Conservation (phyloP, 2,888 invertebrate species). For the Agrochola circellaris region DNA sequence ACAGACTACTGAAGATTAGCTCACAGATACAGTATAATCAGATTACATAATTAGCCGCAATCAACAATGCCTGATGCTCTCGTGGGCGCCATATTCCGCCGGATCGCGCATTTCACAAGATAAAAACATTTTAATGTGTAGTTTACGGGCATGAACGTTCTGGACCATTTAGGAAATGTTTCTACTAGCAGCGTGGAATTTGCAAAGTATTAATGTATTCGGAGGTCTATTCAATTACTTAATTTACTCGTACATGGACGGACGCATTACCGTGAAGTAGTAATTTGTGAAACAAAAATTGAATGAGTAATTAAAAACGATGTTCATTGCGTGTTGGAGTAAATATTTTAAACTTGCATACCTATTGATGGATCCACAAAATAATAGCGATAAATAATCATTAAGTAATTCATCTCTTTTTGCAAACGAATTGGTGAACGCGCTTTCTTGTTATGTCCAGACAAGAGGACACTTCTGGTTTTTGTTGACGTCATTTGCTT, state of each 20-base stretch:
- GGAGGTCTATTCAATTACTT: constrained; percentile 24
- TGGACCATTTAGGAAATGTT: constrained; percentile 58
- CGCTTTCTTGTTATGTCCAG: neutral
- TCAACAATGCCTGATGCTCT: constrained; percentile 62
- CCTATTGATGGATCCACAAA: neutral
- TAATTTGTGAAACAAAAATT: constrained; percentile 10
- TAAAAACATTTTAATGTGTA: constrained; percentile 59
- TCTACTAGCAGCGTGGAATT: constrained; percentile 25
- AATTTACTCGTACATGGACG: constrained; percentile 1
- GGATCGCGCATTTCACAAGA: constrained; percentile 57
- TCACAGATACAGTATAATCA: constrained; percentile 68
- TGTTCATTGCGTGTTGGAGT: constrained; percentile 2
- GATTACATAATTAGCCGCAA: constrained; percentile 65
- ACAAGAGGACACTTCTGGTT: neutral
- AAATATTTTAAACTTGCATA: constrained; percentile 2
- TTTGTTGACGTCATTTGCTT: neutral
- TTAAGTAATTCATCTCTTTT: neutral
- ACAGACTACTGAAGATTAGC: constrained; percentile 66
- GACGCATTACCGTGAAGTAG: constrained; percentile 22
- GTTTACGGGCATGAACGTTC: constrained; percentile 54
- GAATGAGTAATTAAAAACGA: constrained; percentile 19
- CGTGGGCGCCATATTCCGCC: constrained; percentile 54
- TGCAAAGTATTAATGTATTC: constrained; percentile 27
- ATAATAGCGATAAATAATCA: neutral
- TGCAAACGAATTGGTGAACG: neutral